phyloP scores from a whole-genome alignment of 2,888 invertebrate species.

The Apeira syringaria region DNA sequence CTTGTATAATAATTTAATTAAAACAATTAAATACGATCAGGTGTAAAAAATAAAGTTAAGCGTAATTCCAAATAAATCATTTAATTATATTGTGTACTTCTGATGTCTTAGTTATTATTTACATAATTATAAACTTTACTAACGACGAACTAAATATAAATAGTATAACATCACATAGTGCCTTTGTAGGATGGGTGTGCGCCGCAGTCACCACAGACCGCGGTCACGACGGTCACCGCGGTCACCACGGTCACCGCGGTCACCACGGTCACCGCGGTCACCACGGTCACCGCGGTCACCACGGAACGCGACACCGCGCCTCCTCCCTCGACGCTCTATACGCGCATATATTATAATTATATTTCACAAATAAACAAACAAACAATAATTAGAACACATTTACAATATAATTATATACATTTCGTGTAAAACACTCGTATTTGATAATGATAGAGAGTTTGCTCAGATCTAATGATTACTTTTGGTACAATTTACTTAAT shows the following conservation, averaged over 20 bases:
- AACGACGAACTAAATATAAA: conserved; percentile 36
- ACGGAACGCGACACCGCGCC: no score
- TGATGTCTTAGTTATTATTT: conserved; percentile 55
- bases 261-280: no score
- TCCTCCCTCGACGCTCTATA: no score
- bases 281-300: no score
- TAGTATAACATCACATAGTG: conserved; percentile 46
- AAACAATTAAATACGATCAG: no score
- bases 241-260: no score
- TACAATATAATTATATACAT: background rate
- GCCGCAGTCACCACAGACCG: no score
- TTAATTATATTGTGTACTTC: conserved; percentile 60
- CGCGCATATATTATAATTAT: background rate
- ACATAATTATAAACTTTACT: conserved; percentile 52
- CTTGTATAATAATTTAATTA: no score
- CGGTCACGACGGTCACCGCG: background rate
- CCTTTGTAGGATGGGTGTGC: no score
- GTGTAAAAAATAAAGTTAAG: no score
- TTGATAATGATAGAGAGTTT: conserved; percentile 22
- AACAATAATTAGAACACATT: background rate
- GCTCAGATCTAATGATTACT: conserved; percentile 29
- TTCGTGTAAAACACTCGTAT: conserved; percentile 6
- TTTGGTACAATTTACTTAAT: background rate
- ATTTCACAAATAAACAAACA: conserved; percentile 3
- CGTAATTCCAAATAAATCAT: conserved; percentile 25